Conservation (phyloP, 2,888 invertebrate genomes). For the Crematogaster levior region DNA sequence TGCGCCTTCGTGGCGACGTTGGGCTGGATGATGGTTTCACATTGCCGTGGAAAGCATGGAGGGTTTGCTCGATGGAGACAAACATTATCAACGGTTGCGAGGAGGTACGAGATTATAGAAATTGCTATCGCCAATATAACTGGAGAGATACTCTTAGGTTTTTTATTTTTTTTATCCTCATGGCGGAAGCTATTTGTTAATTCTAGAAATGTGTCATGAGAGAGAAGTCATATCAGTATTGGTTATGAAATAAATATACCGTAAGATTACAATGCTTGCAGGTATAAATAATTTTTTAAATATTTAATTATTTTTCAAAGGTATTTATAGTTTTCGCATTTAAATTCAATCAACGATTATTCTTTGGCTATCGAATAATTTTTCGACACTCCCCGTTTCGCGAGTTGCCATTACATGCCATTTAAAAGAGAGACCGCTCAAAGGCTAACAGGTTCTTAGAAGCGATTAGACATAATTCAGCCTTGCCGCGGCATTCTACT, state of each 20-base stretch:
- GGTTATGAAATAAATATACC: too few species aligned
- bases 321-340: background rate
- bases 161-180: background rate
- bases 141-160: background rate
- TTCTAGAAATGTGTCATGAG: background rate
- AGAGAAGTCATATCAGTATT: too few species aligned
- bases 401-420: constrained; percentile 12
- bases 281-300: background rate
- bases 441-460: constrained; percentile 62
- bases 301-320: background rate
- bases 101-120: constrained; percentile 8
- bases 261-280: background rate
- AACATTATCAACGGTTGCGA: constrained; percentile 15
- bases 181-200: background rate
- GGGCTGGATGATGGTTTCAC: constrained; percentile 19
- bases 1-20: constrained; percentile 51
- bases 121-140: background rate
- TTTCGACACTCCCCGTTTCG: background rate
- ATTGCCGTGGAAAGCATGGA: background rate
- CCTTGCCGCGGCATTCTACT: constrained; percentile 60
- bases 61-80: background rate
- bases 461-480: constrained; percentile 66
- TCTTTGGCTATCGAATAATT: background rate
- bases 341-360: background rate
- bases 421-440: constrained; percentile 34